Percentiles rank a stretch among this genome's conserved stretches.
phyloP scores from a whole-genome alignment of 2,113 vertebrate species.

The Sylvilagus bachmani region DNA sequence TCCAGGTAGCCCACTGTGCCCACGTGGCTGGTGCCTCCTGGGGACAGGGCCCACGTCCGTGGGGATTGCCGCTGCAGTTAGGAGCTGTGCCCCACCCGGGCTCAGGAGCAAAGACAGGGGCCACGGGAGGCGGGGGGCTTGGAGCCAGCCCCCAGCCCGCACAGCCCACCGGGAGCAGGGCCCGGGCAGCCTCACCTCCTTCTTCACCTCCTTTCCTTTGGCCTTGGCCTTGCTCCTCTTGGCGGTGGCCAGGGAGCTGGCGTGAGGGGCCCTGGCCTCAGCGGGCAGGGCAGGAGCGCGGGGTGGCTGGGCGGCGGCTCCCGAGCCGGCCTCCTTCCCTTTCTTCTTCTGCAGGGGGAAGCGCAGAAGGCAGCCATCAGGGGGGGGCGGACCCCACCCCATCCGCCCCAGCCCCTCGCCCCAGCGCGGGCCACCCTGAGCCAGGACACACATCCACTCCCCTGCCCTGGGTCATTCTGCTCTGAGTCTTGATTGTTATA shows the following conservation, averaged over 20 bases:
- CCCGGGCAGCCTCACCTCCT: constrained; percentile 87
- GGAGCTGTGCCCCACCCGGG: constrained; percentile 81
- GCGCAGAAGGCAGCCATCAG: background rate
- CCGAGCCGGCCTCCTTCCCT: constrained; percentile 90
- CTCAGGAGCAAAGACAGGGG: constrained; percentile 91
- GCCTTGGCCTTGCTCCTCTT: constrained; percentile 93
- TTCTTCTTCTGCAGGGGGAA: constrained; percentile 93
- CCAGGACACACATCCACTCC: no score
- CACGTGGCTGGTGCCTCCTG: background rate
- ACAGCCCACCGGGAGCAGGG: background rate
- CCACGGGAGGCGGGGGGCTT: constrained; percentile 86
- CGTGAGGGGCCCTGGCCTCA: constrained; percentile 87
- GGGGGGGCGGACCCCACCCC: no score
- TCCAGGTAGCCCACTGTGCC: background rate
- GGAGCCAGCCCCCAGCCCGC: background rate
- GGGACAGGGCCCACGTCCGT: background rate
- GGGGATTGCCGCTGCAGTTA: no score
- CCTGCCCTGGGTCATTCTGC: no score
- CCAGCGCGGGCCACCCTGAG: no score
- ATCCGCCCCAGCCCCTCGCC: no score
- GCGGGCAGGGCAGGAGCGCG: constrained; percentile 88
- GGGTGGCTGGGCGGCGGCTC: constrained; percentile 88
- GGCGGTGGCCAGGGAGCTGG: constrained; percentile 86
- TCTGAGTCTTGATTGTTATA: no score
- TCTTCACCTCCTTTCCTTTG: constrained; percentile 94